Evolutionary conservation across 1,140 invertebrate genomes (phyloP), one percentile per base, ranked within the genome.

Genomic region (Drosophila murphyi): DNA sequence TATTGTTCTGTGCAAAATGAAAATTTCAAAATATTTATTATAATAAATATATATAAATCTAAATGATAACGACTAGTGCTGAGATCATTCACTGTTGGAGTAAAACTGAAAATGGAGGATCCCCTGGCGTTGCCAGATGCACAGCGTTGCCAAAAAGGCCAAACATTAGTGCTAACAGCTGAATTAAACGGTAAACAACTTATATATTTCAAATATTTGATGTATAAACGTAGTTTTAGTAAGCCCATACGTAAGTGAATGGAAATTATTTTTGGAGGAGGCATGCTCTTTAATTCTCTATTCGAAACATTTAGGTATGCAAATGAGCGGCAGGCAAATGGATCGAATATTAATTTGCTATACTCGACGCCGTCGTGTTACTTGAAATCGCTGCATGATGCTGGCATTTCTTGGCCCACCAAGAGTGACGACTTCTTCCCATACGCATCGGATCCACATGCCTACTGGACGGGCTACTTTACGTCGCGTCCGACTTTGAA

Each of bases 351-450:
- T 2, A 96, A 97, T 81, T 86, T 97, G 5, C 95, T 99, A 59
- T 99, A 99, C 92, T 99, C 98, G 0, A 99, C 98, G 0, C 98
- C 98, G 0, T 96, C 96, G 0, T 99, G 98, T 89, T 99, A 99
- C 92, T 87, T 98, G 35, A 96, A 98, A 89, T 95, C 97, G 0
- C 87, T 98, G 0, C 94, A 97, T 72, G 94, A 96, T 76, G 93
- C 94, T 0, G 94, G 95, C 68, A 86, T 94, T 0, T 93, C 93
- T 0, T 95, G 96, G 93, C 93, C 96, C 0, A 95, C 93, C 0
- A 97, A 97, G 85, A 92, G 93, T 10, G 96, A 97, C 73, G 97
- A 98, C 80, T 99, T 98, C 93, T 98, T 98, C 81, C 98, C 98
- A 0, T 99, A 99, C 93, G 96, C 97, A 0, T 96, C 96, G 74